Conservation (phyloP, 2,113 vertebrate genomes). For the Aramus guarauna region DNA sequence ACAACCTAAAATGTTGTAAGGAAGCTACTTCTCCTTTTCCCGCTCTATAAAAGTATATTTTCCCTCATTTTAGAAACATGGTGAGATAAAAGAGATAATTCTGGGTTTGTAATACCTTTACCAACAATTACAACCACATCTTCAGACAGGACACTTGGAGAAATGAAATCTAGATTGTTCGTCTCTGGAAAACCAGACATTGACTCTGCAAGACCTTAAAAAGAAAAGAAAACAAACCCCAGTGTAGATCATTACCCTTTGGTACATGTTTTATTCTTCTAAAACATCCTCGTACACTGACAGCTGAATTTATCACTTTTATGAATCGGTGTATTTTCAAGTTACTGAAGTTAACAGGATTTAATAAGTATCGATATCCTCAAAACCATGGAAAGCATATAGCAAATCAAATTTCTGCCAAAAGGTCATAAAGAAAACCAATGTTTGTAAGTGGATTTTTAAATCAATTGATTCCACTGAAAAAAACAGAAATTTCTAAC, state of each 20-base stretch:
- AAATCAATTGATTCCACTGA: not conserved
- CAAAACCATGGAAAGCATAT: not conserved
- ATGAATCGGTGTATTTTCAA: not conserved
- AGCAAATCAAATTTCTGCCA: not conserved
- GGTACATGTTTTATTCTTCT: not conserved
- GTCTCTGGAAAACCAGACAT: constrained; percentile 36
- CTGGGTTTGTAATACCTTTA: constrained; percentile 75
- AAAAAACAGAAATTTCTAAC: not conserved
- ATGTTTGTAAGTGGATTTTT: not conserved
- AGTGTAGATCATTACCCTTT: accelerated
- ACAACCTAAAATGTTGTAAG: not conserved
- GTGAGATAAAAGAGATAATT: not conserved
- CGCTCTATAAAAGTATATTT: not conserved
- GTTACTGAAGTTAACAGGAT: not conserved
- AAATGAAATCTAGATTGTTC: constrained; percentile 54
- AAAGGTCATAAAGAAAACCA: not conserved
- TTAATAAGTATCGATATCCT: accelerated
- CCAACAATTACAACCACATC: constrained; percentile 79
- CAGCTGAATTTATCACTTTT: not conserved
- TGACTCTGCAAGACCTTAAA: constrained; percentile 66
- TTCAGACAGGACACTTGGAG: constrained; percentile 72
- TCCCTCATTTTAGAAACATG: not conserved
- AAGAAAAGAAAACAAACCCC: not conserved
- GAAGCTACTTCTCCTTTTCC: not conserved
- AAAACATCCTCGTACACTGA: not conserved